These are phyloP conservation scores for Seira musarum DNA, from an alignment of 2,888 invertebrate genomes.

Conservation along the genomic window DNA sequence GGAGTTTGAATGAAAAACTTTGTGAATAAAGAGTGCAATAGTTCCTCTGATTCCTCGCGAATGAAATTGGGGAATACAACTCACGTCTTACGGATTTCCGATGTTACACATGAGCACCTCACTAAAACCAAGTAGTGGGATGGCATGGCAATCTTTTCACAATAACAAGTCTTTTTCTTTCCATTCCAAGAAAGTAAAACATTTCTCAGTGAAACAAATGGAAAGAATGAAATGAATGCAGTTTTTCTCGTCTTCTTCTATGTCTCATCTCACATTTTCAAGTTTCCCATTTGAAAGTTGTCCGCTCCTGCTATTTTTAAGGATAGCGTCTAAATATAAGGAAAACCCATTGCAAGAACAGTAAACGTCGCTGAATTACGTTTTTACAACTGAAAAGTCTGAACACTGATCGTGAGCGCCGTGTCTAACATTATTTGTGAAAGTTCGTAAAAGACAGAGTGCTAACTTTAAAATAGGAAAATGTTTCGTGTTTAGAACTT, in stretches of 20 bases:
- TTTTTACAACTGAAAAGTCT: no score
- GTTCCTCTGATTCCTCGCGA: background rate
- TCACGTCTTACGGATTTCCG: slow-evolving; percentile 36
- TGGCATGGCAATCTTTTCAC: slow-evolving; percentile 7
- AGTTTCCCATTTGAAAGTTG: no score
- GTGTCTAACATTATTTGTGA: no score
- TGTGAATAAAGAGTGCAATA: no score
- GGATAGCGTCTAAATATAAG: no score
- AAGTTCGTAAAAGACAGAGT: no score
- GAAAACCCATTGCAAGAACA: no score
- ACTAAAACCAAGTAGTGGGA: background rate
- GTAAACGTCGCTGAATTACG: no score
- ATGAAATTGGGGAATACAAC: background rate
- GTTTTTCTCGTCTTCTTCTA: background rate
- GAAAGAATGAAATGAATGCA: slow-evolving; percentile 7
- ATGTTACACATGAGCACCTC: slow-evolving; percentile 14
- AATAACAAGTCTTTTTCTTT: background rate
- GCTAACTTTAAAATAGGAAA: background rate
- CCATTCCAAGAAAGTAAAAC: background rate
- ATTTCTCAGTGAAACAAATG: background rate
- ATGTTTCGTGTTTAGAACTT: background rate
- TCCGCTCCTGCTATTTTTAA: no score
- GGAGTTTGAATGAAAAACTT: no score
- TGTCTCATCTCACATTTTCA: no score
- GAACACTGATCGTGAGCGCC: no score